Evolutionary conservation across 35 echinoderm and acorn worm species (phyloP).

Genomic region (Ptychodera flava): DNA sequence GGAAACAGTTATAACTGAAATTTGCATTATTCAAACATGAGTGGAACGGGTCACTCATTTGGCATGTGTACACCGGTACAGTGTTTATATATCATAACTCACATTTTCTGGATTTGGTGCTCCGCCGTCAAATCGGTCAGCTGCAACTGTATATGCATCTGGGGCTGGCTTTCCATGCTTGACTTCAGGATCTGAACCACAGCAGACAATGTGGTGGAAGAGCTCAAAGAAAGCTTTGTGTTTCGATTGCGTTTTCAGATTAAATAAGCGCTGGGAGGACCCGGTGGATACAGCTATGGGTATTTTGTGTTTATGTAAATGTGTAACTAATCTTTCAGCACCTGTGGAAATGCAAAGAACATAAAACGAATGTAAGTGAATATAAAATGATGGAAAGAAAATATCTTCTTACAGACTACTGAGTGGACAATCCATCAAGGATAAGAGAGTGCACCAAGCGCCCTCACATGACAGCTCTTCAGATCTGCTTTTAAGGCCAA

Average conservation of each 20-base stretch:
- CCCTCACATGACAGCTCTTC: too few relatives aligned
- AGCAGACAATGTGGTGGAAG: conserved; percentile 90
- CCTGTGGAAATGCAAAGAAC: conserved; percentile 24
- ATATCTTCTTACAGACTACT: too few relatives aligned
- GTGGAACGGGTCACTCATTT: too few relatives aligned
- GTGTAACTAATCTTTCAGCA: conserved; percentile 69
- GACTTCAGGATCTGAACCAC: conserved; percentile 76
- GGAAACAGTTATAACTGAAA: too few relatives aligned
- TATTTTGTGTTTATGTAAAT: conserved; percentile 69
- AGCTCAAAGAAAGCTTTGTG: conserved; percentile 78
- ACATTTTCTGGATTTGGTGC: conserved; percentile 57
- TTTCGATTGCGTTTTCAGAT: conserved; percentile 46
- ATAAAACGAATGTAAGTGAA: not conserved
- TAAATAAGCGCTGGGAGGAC: conserved; percentile 47
- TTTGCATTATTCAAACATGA: too few relatives aligned
- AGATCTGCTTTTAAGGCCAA: too few relatives aligned
- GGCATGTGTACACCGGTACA: too few relatives aligned
- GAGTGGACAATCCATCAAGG: too few relatives aligned
- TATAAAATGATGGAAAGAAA: too few relatives aligned
- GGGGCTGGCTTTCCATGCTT: conserved; percentile 79
- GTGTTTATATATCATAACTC: not conserved
- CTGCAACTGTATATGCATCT: conserved; percentile 62
- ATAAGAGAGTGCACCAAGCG: too few relatives aligned
- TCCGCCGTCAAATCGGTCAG: conserved; percentile 44
- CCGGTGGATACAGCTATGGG: conserved; percentile 85